phyloP scores from a whole-genome alignment of 2,888 invertebrate genomes.

The Diarsia mendica region DNA sequence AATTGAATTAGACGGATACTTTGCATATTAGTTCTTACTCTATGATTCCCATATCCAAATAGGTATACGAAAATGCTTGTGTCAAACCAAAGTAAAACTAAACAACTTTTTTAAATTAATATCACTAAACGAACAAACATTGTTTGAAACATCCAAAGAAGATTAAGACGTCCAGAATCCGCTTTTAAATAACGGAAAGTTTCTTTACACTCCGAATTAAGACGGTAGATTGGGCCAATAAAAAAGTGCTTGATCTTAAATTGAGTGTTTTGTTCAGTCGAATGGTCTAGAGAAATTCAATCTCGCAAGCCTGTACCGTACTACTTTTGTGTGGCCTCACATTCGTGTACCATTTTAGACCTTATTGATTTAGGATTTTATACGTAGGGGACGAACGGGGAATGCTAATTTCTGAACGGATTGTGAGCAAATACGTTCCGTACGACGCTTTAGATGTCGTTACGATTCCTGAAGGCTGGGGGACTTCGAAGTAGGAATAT shows the following conservation, averaged over 20 bases:
- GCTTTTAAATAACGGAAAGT: conserved; percentile 54
- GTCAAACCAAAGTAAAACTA: not conserved
- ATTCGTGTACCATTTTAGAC: conserved; percentile 61
- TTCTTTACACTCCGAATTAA: conserved; percentile 62
- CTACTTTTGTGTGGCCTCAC: conserved; percentile 64
- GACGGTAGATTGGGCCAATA: conserved; percentile 71
- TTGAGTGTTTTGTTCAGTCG: conserved; percentile 80
- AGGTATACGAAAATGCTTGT: not conserved
- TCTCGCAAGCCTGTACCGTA: conserved; percentile 66
- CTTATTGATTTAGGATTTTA: conserved; percentile 70
- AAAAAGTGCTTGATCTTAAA: conserved; percentile 78
- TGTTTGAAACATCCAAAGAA: conserved; percentile 9
- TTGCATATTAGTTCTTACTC: no score
- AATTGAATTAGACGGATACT: no score
- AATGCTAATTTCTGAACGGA: conserved; percentile 66
- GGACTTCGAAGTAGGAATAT: conserved; percentile 39
- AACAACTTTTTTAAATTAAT: not conserved
- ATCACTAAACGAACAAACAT: not conserved
- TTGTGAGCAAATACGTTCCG: conserved; percentile 59
- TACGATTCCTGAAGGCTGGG: conserved; percentile 44
- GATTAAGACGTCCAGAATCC: conserved; percentile 41
- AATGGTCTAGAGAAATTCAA: conserved; percentile 72
- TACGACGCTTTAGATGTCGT: conserved; percentile 46
- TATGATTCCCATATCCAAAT: not conserved
- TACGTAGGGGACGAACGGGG: conserved; percentile 57